Conservation (phyloP, 2,888 invertebrate species). For the Pristionchus fissidentatus region DNA sequence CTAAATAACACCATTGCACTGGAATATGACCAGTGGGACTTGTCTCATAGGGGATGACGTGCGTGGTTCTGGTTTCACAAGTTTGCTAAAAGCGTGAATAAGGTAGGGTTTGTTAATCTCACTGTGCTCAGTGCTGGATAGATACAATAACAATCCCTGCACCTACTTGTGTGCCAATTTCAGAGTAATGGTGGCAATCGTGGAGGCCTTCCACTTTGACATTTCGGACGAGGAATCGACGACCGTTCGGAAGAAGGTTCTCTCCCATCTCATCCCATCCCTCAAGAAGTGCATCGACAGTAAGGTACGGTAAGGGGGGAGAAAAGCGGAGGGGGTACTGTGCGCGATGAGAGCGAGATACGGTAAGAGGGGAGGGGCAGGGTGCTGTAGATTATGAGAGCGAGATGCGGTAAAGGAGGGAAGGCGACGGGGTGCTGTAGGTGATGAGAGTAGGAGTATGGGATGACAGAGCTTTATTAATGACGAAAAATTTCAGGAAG, state of each 20-base stretch:
- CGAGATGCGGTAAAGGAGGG: slow-evolving; percentile 71
- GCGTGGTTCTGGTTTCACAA: background rate
- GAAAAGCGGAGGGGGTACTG: too few species aligned
- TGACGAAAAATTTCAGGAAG: slow-evolving; percentile 31
- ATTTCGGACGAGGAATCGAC: slow-evolving; percentile 77
- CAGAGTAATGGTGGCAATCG: slow-evolving; percentile 80
- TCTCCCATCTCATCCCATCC: slow-evolving; percentile 85
- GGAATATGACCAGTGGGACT: too few species aligned
- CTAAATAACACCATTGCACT: background rate
- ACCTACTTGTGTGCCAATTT: background rate
- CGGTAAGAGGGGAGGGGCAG: slow-evolving; percentile 68
- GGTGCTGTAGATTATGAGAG: too few species aligned
- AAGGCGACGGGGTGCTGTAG: too few species aligned
- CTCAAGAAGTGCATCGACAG: slow-evolving; percentile 83
- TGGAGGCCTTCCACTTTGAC: slow-evolving; percentile 94
- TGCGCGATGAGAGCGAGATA: too few species aligned
- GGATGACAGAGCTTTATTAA: too few species aligned
- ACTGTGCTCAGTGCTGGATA: too few species aligned
- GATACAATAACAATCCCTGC: background rate
- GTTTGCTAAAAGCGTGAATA: background rate
- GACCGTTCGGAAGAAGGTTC: slow-evolving; percentile 76
- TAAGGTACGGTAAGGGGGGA: slow-evolving; percentile 77
- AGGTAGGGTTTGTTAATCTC: too few species aligned
- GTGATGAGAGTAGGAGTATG: too few species aligned
- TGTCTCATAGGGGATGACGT: background rate